A percentile compares a stretch with the other conserved stretches of the same genome.
These are phyloP conservation scores for Endomychus coccineus DNA, from an alignment of 2,888 invertebrate species.

Conservation along the genomic window DNA sequence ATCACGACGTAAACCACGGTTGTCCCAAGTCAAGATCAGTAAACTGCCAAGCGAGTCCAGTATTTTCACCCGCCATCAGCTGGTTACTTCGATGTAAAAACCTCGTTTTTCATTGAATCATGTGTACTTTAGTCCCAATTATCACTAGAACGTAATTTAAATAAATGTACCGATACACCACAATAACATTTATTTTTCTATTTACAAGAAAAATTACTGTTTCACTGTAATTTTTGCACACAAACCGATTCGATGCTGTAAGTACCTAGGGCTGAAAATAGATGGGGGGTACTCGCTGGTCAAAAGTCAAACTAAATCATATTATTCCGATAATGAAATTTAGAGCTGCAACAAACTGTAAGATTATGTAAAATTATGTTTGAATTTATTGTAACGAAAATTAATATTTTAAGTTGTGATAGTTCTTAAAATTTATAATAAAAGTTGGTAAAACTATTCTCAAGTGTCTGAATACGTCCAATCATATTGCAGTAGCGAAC, in stretches of 20 bases:
- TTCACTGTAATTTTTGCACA: conserved; percentile 57
- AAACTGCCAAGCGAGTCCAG: conserved; percentile 41
- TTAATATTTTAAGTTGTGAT: too few species aligned
- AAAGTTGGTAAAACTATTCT: background rate
- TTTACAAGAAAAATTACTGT: conserved; percentile 42
- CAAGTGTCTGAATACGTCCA: background rate
- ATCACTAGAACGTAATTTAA: conserved; percentile 12
- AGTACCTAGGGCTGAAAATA: conserved; percentile 67
- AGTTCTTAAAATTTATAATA: too few species aligned
- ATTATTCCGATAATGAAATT: too few species aligned
- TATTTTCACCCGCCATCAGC: conserved; percentile 47
- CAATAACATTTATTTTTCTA: conserved; percentile 2
- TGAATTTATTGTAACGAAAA: too few species aligned
- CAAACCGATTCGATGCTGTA: conserved; percentile 55
- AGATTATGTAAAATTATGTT: too few species aligned
- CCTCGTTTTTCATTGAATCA: conserved; percentile 50
- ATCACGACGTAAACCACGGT: conserved; percentile 24
- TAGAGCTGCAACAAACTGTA: too few species aligned
- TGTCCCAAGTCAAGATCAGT: conserved; percentile 32
- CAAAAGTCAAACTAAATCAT: too few species aligned
- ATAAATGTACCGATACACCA: background rate
- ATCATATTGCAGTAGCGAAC: too few species aligned
- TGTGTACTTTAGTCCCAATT: conserved; percentile 38
- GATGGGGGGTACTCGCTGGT: conserved; percentile 61
- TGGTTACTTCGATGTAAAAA: conserved; percentile 43